Percentiles rank a stretch among this genome's conserved stretches.
Conservation (phyloP, 2,113 vertebrate genomes). For the Tor tambroides region DNA sequence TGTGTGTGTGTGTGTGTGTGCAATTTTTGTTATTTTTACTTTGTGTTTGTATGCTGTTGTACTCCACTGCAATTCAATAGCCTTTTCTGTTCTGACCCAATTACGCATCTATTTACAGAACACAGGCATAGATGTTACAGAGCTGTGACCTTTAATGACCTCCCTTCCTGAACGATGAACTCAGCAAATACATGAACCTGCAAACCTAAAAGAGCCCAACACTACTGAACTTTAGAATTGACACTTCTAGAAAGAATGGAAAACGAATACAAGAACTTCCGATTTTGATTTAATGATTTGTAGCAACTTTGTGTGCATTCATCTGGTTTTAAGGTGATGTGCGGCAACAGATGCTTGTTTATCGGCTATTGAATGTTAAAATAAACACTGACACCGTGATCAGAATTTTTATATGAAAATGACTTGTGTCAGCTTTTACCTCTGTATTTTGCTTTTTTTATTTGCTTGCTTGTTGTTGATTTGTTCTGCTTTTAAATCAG, state of each 20-base stretch:
- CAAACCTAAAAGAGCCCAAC: not conserved
- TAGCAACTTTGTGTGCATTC: not conserved
- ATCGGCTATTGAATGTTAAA: not conserved
- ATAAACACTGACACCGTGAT: not conserved
- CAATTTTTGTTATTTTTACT: not conserved
- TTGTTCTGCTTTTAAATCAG: not conserved
- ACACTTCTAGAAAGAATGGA: not conserved
- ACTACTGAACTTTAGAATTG: not conserved
- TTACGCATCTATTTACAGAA: not conserved
- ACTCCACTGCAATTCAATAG: not conserved
- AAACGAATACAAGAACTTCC: not conserved
- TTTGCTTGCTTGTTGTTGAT: not conserved
- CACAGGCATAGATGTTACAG: slow-evolving; percentile 5
- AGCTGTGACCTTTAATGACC: not conserved
- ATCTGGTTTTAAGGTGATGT: not conserved
- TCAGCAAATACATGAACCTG: not conserved
- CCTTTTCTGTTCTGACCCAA: slow-evolving; percentile 8
- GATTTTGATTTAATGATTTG: not conserved
- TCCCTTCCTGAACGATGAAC: not conserved
- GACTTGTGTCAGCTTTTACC: not conserved
- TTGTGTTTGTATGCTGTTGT: too few relatives aligned
- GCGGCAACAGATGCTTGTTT: not conserved
- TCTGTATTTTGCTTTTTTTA: not conserved
- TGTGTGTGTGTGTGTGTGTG: not conserved
- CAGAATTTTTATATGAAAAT: not conserved